Conservation (phyloP, 2,113 vertebrate species). For the Callopanchax toddi region DNA sequence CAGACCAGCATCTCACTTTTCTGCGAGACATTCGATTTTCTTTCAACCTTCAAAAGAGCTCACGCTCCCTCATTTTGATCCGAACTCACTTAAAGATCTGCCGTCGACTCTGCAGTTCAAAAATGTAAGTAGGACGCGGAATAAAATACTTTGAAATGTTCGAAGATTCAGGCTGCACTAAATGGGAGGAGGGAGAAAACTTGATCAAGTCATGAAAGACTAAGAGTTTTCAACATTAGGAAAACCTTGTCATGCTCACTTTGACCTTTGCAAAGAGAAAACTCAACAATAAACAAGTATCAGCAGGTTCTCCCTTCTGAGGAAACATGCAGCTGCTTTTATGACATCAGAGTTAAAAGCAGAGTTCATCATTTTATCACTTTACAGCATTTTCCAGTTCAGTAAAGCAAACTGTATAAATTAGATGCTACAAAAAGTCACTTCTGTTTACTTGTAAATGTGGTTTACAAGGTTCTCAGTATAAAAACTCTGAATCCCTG, state of each 20-base stretch:
- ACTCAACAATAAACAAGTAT: conserved; percentile 34
- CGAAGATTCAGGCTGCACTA: conserved; percentile 22
- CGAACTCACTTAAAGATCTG: conserved; percentile 30
- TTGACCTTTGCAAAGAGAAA: conserved; percentile 9
- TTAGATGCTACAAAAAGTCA: no score
- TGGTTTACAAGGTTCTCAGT: not conserved
- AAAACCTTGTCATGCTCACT: not conserved
- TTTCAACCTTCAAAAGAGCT: conserved; percentile 33
- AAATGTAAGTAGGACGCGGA: conserved; percentile 39
- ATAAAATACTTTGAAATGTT: conserved; percentile 61
- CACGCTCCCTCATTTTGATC: conserved; percentile 6
- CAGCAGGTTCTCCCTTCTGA: conserved; percentile 26
- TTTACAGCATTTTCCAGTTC: conserved; percentile 12
- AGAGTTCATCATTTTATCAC: conserved; percentile 24
- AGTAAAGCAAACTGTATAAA: not conserved
- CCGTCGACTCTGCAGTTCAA: conserved; percentile 35
- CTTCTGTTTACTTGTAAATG: conserved; percentile 3
- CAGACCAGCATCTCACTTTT: conserved; percentile 27
- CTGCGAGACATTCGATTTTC: conserved; percentile 24
- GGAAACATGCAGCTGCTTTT: conserved; percentile 36
- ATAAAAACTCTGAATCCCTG: not conserved
- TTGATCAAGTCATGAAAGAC: no score
- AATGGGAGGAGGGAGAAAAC: not conserved
- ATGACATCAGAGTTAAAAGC: conserved; percentile 21
- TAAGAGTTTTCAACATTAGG: no score